phyloP scores from a whole-genome alignment of 2,113 vertebrate species.

The Sceloporus undulatus region DNA sequence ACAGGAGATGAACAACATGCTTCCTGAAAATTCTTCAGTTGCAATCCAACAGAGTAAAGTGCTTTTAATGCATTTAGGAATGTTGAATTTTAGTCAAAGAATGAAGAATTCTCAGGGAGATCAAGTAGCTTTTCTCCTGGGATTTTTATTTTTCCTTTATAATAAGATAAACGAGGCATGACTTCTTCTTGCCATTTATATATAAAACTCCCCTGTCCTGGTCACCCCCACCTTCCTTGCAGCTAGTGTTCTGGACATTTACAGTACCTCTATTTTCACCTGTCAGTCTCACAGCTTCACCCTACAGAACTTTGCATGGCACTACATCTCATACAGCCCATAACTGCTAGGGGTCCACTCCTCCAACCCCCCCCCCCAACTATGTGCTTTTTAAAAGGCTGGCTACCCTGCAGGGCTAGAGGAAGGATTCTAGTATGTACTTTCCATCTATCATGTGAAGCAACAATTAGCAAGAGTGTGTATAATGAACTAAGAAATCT shows the following conservation, averaged over 20 bases:
- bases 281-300: neutral
- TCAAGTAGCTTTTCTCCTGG: neutral
- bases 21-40: neutral
- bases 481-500: neutral
- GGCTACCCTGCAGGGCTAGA: neutral
- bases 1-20: neutral
- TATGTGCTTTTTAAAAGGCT: neutral
- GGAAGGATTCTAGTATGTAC: neutral
- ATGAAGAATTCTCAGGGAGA: neutral
- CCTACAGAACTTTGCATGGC: neutral
- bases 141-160: accelerated
- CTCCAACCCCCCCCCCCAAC: neutral
- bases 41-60: neutral
- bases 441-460: neutral
- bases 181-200: neutral
- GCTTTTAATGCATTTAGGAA: neutral
- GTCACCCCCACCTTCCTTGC: neutral
- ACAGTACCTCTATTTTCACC: neutral
- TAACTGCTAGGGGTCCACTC: neutral
- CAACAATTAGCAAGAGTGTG: too few species aligned
- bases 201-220: neutral
- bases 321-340: neutral
- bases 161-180: neutral
- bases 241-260: neutral
- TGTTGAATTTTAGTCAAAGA: neutral